Base-by-base conservation (phyloP, 2,797 vertebrate genomes). In the Myotis findleyi region DNA sequence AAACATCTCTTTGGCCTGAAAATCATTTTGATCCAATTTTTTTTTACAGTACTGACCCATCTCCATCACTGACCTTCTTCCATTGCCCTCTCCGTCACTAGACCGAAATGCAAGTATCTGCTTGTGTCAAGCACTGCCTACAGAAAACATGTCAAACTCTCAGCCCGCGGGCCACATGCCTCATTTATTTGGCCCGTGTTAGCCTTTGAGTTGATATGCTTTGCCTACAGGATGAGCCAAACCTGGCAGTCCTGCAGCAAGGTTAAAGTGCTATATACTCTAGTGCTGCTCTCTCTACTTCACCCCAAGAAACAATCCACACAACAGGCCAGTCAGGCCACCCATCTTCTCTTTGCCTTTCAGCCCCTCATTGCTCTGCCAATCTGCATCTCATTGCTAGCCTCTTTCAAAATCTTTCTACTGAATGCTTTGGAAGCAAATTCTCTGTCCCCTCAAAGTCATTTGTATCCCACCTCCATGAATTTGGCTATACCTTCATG, bases 1-100 rank as follows among this genome's bases (percentile, higher is more conserved):
- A 75, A 90, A 33, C 18, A 33, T 76, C n/a, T 75, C 41, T 89
- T 69, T 79, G 79, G 16, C 12, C 25, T 89, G 68, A 84, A 95
- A 86, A 77, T 89, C n/a, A 84, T 89, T 86, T 79, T 55, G 55
- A 53, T 7, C 11, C 25, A 62, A 44, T 80, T 51, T 9, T 25
- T 25, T 87, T 69, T 47, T 51, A 27, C 23, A 79, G 5, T 30
- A 25, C 33, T 75, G 33, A 64, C 0, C 14, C 25, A 13, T 23
- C 41, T 51, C 21, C 33, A 55, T 68, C 13, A 59, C 23, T 41
- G 30, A 30, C 33, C 13, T 80, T 66, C 85, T 53, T 62, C 11
- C 21, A 53, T 49, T 79, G 11, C 10, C 64, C 12, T 41, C 14
- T 71, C 38, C 25, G 41, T 72, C 55, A 49, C 23, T 64, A 77